Base-by-base conservation (phyloP, 2,797 vertebrate species). In the Sebastolobus alascanus region DNA sequence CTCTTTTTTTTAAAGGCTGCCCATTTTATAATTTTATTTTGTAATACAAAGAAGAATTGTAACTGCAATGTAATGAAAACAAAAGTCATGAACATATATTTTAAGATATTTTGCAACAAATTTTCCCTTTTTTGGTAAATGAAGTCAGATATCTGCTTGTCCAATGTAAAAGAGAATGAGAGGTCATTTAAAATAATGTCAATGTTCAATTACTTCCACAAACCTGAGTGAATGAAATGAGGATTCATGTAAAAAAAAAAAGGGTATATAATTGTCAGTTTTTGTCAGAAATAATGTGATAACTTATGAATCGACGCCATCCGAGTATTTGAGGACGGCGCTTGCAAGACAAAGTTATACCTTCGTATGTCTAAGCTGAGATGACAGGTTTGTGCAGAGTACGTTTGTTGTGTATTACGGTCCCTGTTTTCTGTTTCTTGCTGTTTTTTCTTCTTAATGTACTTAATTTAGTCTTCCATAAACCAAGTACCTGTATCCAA, bases 401-500 rank as follows among this genome's bases (percentile, higher is more conserved):
- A 56, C 50, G 92, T 91, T 75, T 86, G 77, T 87, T 76, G 80
- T 93, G 88, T 92, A 85, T 87, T 90, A 84, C 85, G 60, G 85
- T 93, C 84, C 87, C 73, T 79, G 76, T 87, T 92, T 90, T 91
- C 83, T 76, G 91, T 88, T 93, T 80, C 69, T 91, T 92, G 89
- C 79, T 86, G 89, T 92, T 93, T 84, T 86, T 80, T 86, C 88
- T 89, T 86, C 88, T 95, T 38, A 89, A 89, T 90, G 87, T 93
- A 91, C 91, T 94, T 94, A 90, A 92, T 95, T 96, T 96, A 96
- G 95, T 96, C 96, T 96, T 96, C 96, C 95, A 96, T 96, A 92
- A 95, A 95, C 93, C 94, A 95, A 95, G 90, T 95, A 94, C 90
- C 93, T 95, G 93, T 96, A 95, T 87, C 86, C 88, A 87, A 91